Base-by-base conservation (phyloP, 2,113 vertebrate genomes). In the Eretmochelys imbricata region DNA sequence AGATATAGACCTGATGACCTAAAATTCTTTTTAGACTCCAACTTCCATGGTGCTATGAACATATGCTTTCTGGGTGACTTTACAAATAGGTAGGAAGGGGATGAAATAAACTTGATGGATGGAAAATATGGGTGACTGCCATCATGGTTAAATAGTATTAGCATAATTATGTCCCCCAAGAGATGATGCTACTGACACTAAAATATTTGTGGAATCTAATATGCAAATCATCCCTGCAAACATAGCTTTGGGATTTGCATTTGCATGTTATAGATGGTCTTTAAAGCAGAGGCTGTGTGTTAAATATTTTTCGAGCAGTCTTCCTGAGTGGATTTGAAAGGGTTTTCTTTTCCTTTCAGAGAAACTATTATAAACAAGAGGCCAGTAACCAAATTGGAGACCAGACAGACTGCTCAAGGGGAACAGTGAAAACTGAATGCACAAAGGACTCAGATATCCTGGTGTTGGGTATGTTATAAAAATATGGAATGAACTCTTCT, bases 161-260 rank as follows among this genome's bases (percentile, higher is more conserved):
- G 0, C 53, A n/a, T 29, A 9, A 19, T 84, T 90, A 80, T 80
- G 42, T 85, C n/a, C 50, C 24, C 4, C 81, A 79, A 84, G 55
- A 42, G 4, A 69, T 10, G 24, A 6, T 0, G 0, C 8, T 84
- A 24, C 5, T 51, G 3, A 48, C 4, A 3, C 8, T 5, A 84
- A 8, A 6, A 84, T 5, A 7, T 93, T 86, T 53, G 50, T 72
- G 25, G 55, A 78, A 16, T 75, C 7, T 13, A 25, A 12, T 2
- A 5, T 31, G 8, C 13, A 83, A 65, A 83, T 29, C 10, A 54
- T 4, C 13, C 49, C 17, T 53, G 51, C 62, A 22, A 88, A 57
- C 2, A 55, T 0, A 29, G 80, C 83, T 1, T 1, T 69, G 50
- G 2, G 79, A 80, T 46, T 84, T 65, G 4, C 9, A 14, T 78